Conservation (phyloP, 2,888 invertebrate species). For the Plebejus melissa region DNA sequence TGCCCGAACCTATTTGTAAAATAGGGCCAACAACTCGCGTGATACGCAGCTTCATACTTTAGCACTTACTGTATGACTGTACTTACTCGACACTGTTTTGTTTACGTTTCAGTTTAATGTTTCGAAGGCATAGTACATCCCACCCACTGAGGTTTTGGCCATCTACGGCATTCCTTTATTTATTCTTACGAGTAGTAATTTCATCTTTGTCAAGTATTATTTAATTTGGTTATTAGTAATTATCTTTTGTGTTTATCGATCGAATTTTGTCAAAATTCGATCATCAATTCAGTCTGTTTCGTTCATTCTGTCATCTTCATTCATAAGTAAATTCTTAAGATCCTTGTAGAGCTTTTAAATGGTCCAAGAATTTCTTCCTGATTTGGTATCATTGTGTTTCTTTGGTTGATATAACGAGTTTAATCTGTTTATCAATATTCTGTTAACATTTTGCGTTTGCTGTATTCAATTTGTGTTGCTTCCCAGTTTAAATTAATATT, state of each 20-base stretch:
- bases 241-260: too few species aligned
- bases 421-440: not conserved
- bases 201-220: not conserved
- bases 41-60: constrained; percentile 26
- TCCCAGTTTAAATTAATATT: not conserved
- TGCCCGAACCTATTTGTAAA: constrained; percentile 62
- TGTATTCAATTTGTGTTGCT: not conserved
- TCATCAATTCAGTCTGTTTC: too few species aligned
- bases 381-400: not conserved
- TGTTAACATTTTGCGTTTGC: not conserved
- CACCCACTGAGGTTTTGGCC: not conserved
- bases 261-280: too few species aligned
- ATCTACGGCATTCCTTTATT: not conserved
- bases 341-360: not conserved
- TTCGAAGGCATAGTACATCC: not conserved
- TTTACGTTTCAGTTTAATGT: not conserved
- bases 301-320: not conserved
- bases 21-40: constrained; percentile 58
- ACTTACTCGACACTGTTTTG: not conserved
- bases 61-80: not conserved
- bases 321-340: not conserved
- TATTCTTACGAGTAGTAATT: too few species aligned
- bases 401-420: not conserved
- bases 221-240: too few species aligned
- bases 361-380: not conserved